phyloP scores from a whole-genome alignment of 2,888 invertebrate genomes.

The Tigriopus californicus region DNA sequence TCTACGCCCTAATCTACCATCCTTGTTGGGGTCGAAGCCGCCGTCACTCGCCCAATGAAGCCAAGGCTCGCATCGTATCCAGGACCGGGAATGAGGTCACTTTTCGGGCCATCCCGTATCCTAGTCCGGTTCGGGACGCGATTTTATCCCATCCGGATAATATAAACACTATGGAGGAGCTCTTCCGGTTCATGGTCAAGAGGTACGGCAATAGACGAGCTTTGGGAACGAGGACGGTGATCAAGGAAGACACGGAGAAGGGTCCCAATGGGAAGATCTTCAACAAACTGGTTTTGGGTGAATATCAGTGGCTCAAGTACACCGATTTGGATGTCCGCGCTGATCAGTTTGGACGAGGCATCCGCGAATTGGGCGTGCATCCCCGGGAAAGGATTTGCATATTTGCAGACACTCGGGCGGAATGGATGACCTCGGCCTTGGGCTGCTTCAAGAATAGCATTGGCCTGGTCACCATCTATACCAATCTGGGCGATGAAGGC shows the following conservation, averaged over 20 bases:
- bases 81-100: background rate
- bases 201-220: background rate
- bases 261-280: background rate
- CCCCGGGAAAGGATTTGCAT: constrained; percentile 47
- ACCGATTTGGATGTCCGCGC: background rate
- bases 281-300: background rate
- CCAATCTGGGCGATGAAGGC: constrained; percentile 89
- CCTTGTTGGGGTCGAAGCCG: background rate
- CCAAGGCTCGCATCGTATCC: background rate
- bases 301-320: background rate
- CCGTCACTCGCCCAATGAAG: too few species aligned
- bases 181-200: background rate
- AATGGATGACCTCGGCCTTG: constrained; percentile 93
- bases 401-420: constrained; percentile 90
- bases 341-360: background rate
- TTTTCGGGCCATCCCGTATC: background rate
- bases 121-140: background rate
- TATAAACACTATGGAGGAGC: background rate
- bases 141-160: background rate
- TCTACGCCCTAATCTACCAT: too few species aligned
- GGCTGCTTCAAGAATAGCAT: constrained; percentile 77
- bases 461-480: constrained; percentile 86
- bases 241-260: background rate
- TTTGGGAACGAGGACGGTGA: background rate
- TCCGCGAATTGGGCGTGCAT: background rate